These are phyloP conservation scores for Hydriomena furcata DNA, from an alignment of 2,888 invertebrate species.

Conservation along the genomic window DNA sequence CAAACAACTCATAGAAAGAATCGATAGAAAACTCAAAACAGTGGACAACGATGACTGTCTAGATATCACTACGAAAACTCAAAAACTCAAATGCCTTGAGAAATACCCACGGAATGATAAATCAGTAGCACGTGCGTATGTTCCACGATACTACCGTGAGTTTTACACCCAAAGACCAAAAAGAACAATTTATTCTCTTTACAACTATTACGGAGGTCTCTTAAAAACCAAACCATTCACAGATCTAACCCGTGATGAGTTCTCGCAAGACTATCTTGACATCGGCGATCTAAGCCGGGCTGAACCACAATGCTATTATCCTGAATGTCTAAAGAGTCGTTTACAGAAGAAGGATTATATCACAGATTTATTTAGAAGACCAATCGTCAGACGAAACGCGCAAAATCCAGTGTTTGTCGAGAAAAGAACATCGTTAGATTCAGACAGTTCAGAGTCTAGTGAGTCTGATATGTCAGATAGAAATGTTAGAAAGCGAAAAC, in stretches of 20 bases:
- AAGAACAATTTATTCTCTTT: constrained; percentile 5
- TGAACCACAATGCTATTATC: background rate
- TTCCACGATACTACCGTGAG: background rate
- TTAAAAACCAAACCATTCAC: background rate
- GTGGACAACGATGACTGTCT: background rate
- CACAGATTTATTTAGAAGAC: background rate
- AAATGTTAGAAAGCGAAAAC: constrained; percentile 1
- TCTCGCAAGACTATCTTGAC: constrained; percentile 39
- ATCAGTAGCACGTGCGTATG: background rate
- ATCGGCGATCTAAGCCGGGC: constrained; percentile 24
- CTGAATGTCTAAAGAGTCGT: constrained; percentile 14
- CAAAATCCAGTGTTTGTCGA: too few relatives aligned
- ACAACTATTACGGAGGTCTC: constrained; percentile 4
- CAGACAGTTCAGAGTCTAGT: constrained; percentile 6
- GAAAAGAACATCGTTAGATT: background rate
- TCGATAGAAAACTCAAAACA: background rate
- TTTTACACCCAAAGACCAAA: background rate
- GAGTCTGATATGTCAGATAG: background rate
- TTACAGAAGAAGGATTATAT: background rate
- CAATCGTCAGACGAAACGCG: background rate
- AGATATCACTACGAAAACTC: background rate
- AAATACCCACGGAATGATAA: background rate
- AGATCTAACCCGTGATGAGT: constrained; percentile 8
- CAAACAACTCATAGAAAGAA: background rate
- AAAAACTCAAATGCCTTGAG: background rate